A percentile compares a stretch with the other conserved stretches of the same genome.
Conservation (phyloP, 1,140 invertebrate species). For the Diachasma alloeum region DNA sequence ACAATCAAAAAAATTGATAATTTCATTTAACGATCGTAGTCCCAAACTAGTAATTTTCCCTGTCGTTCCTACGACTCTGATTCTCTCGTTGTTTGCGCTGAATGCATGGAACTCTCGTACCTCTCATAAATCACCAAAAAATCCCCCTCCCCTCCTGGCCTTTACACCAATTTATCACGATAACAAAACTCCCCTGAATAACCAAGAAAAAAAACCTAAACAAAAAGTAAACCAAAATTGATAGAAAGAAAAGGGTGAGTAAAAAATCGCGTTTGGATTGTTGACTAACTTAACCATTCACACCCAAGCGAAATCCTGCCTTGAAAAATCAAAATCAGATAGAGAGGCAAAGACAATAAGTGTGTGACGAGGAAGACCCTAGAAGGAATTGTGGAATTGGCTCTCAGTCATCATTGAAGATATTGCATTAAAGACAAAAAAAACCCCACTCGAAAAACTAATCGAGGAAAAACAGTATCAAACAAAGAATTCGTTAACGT, state of each 20-base stretch:
- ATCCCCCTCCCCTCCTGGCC: not conserved
- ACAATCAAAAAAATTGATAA: slow-evolving; percentile 17
- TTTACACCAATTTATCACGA: slow-evolving; percentile 23
- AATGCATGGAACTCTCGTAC: slow-evolving; percentile 67
- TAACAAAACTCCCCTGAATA: not conserved
- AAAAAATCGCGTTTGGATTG: slow-evolving; percentile 7
- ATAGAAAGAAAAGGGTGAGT: slow-evolving; percentile 13
- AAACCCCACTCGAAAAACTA: not conserved
- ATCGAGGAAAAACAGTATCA: not conserved
- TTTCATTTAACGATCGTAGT: slow-evolving; percentile 57
- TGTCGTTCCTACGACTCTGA: slow-evolving; percentile 58
- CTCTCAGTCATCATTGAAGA: slow-evolving; percentile 21
- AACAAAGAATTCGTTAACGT: not conserved
- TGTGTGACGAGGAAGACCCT: slow-evolving; percentile 10
- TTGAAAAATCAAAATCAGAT: not conserved
- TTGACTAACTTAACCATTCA: not conserved
- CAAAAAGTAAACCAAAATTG: not conserved
- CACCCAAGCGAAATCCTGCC: not conserved
- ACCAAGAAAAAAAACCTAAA: not conserved
- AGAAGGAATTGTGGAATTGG: slow-evolving; percentile 15
- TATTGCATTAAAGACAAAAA: slow-evolving; percentile 20
- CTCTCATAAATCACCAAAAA: slow-evolving; percentile 52
- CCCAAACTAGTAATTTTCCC: slow-evolving; percentile 60
- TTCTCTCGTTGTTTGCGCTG: slow-evolving; percentile 64
- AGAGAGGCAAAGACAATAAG: not conserved